Evolutionary conservation across 2,888 invertebrate genomes (phyloP).

Genomic region (Eustalomyia histrio): DNA sequence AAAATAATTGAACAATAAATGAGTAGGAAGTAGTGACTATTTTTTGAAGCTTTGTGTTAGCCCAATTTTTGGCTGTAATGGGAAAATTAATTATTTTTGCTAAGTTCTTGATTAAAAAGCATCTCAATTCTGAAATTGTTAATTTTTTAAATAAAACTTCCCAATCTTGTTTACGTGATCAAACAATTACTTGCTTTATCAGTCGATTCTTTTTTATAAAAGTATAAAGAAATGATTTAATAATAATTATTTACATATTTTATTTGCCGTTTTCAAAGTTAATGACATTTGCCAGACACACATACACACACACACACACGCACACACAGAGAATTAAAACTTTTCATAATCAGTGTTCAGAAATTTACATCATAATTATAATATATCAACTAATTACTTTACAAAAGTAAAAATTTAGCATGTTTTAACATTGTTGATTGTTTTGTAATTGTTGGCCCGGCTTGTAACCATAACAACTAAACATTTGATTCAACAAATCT

Average conservation of each 20-base stretch:
- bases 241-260: constrained; percentile 46
- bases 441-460: constrained; percentile 21
- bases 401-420: constrained; percentile 59
- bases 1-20: too few relatives aligned
- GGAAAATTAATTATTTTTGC: too few relatives aligned
- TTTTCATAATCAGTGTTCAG: constrained; percentile 42
- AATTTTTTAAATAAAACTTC: too few relatives aligned
- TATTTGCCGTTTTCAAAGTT: constrained; percentile 60
- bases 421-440: constrained; percentile 17
- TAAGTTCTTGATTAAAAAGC: too few relatives aligned
- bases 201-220: not conserved
- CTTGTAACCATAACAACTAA: constrained; percentile 1
- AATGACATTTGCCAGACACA: constrained; percentile 46
- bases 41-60: too few relatives aligned
- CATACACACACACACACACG: too few relatives aligned
- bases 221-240: constrained; percentile 1
- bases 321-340: constrained; percentile 5
- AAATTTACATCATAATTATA: constrained; percentile 51
- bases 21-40: too few relatives aligned
- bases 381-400: constrained; percentile 55
- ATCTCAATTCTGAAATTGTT: too few relatives aligned
- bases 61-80: too few relatives aligned
- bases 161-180: too few relatives aligned
- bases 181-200: too few relatives aligned
- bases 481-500: not conserved